phyloP scores from a whole-genome alignment of 1,140 invertebrate genomes.

The Cydia pomonella region DNA sequence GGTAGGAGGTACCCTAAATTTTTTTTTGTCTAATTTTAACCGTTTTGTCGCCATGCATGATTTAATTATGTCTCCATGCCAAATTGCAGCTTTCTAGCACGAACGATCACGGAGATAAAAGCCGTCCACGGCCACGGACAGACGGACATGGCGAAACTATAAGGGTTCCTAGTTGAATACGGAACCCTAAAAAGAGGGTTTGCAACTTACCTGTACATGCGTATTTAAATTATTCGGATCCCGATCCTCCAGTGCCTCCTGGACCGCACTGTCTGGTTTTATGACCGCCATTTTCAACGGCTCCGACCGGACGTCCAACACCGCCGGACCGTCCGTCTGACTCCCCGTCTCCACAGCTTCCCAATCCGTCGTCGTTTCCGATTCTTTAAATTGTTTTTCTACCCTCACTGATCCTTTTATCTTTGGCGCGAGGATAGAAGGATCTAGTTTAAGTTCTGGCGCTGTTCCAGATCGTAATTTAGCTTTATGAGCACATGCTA shows the following conservation, averaged over 20 bases:
- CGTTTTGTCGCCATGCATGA: too few relatives aligned
- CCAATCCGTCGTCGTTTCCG: slow-evolving; percentile 17
- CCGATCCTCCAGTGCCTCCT: slow-evolving; percentile 83
- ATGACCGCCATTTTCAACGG: slow-evolving; percentile 42
- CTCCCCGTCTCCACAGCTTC: slow-evolving; percentile 18
- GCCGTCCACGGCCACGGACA: too few relatives aligned
- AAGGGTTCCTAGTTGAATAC: too few relatives aligned
- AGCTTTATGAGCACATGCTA: slow-evolving; percentile 48
- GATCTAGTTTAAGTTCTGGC: slow-evolving; percentile 48
- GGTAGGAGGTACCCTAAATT: too few relatives aligned
- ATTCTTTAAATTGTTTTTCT: not conserved
- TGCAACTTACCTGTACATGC: slow-evolving; percentile 86
- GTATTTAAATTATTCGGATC: slow-evolving; percentile 86
- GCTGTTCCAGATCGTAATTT: slow-evolving; percentile 56
- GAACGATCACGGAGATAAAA: too few relatives aligned
- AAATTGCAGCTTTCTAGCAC: too few relatives aligned
- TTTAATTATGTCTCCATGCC: too few relatives aligned
- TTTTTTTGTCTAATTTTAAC: too few relatives aligned
- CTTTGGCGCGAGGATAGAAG: slow-evolving; percentile 39
- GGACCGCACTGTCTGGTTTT: slow-evolving; percentile 71
- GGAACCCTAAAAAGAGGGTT: too few relatives aligned
- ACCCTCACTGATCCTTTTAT: slow-evolving; percentile 18
- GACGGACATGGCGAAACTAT: too few relatives aligned
- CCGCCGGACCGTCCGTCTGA: slow-evolving; percentile 1
- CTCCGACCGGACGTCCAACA: not conserved